Conservation (phyloP, 2,113 vertebrate genomes). For the Mionectes macconnelli region DNA sequence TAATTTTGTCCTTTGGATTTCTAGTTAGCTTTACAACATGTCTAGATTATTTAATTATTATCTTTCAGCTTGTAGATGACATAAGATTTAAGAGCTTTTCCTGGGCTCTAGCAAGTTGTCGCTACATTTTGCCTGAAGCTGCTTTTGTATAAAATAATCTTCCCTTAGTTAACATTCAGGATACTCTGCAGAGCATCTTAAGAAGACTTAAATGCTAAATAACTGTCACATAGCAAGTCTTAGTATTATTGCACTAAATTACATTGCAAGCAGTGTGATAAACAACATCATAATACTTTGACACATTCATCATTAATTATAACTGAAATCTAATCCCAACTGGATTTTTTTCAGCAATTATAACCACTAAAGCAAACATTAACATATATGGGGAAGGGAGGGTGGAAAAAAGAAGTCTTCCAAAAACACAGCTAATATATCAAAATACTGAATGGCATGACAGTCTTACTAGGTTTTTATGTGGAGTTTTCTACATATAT, state of each 20-base stretch:
- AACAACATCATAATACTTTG: slow-evolving; percentile 66
- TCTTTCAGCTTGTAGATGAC: slow-evolving; percentile 46
- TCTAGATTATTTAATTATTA: slow-evolving; percentile 63
- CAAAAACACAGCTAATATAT: slow-evolving; percentile 10
- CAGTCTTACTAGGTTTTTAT: not conserved
- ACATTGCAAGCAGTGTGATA: slow-evolving; percentile 54
- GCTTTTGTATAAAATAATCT: slow-evolving; percentile 66
- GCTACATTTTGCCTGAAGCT: slow-evolving; percentile 50
- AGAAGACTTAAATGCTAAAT: slow-evolving; percentile 62
- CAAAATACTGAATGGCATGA: slow-evolving; percentile 24
- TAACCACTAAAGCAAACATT: slow-evolving; percentile 43
- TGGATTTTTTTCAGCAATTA: slow-evolving; percentile 52
- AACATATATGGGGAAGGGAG: not conserved
- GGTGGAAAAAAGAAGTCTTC: not conserved
- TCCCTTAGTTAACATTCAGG: slow-evolving; percentile 53
- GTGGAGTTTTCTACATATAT: not conserved
- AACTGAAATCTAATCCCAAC: slow-evolving; percentile 59
- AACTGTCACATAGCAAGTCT: slow-evolving; percentile 62
- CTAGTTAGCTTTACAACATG: slow-evolving; percentile 47
- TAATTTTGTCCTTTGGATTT: slow-evolving; percentile 54
- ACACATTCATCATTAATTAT: slow-evolving; percentile 61
- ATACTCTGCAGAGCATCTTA: slow-evolving; percentile 51
- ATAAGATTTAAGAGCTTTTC: slow-evolving; percentile 53
- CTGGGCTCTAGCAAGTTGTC: slow-evolving; percentile 41
- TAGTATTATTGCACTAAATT: slow-evolving; percentile 60